These are phyloP conservation scores for Falco naumanni DNA, from an alignment of 2,797 vertebrate species.

Conservation along the genomic window DNA sequence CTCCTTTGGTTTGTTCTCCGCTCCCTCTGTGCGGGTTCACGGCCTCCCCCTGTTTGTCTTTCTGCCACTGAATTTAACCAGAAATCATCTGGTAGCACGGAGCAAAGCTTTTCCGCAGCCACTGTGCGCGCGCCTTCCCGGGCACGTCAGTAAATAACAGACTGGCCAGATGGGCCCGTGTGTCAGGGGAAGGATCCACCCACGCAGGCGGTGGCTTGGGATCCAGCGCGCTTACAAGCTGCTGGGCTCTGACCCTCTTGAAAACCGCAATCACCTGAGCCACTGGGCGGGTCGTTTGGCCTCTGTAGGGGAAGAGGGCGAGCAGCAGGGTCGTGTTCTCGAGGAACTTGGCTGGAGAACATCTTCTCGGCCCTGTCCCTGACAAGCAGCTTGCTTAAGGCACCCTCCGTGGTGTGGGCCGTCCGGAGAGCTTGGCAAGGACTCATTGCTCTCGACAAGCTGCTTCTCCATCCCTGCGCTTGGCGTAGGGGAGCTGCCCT, in stretches of 20 bases:
- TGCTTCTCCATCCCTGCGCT: background rate
- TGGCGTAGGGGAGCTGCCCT: background rate
- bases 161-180: background rate
- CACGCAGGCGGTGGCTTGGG: background rate
- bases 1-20: background rate
- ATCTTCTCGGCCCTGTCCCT: background rate
- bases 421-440: background rate
- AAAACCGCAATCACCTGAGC: background rate
- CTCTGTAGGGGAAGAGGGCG: background rate
- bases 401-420: background rate
- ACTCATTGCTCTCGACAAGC: background rate
- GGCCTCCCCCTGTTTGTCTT: background rate
- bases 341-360: background rate
- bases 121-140: background rate
- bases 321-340: background rate
- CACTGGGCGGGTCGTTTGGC: background rate
- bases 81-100: background rate
- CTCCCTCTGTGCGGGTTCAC: accelerated
- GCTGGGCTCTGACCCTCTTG: background rate
- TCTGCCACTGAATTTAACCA: background rate
- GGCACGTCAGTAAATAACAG: background rate
- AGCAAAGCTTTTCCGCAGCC: background rate
- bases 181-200: background rate
- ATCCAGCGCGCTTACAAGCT: too few species aligned
- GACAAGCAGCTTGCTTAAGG: background rate